Percentiles rank a stretch among this genome's conserved stretches.
phyloP scores from a whole-genome alignment of 2,888 invertebrate species.

The Cybosia mesomella region DNA sequence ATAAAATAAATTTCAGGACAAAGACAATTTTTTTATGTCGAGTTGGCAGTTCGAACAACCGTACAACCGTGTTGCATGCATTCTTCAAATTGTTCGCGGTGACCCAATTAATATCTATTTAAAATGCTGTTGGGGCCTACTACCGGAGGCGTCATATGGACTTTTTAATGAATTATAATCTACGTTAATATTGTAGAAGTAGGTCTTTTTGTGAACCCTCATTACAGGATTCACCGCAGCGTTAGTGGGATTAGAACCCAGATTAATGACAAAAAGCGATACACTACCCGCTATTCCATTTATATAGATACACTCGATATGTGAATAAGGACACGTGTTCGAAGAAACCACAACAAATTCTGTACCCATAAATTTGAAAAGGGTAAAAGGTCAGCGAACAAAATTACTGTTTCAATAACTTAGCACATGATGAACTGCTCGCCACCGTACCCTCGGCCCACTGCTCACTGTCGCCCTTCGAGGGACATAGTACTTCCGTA shows the following conservation, averaged over 20 bases:
- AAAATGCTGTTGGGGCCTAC: conserved; percentile 12
- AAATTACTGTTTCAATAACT: conserved; percentile 24
- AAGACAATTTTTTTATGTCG: too few relatives aligned
- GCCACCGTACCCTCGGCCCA: background rate
- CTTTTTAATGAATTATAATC: background rate
- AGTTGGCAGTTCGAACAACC: background rate
- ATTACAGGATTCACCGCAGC: too few relatives aligned
- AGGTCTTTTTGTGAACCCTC: too few relatives aligned
- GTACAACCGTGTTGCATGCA: conserved; percentile 12
- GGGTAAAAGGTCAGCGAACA: conserved; percentile 37
- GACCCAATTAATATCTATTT: conserved; percentile 16
- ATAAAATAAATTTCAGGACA: too few relatives aligned
- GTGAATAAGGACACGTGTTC: background rate
- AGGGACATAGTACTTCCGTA: background rate
- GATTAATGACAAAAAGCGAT: background rate
- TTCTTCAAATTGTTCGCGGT: conserved; percentile 11
- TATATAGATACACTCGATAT: background rate
- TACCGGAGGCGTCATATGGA: background rate
- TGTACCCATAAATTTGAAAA: conserved; percentile 39
- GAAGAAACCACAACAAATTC: conserved; percentile 35
- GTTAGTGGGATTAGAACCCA: too few relatives aligned
- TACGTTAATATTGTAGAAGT: too few relatives aligned
- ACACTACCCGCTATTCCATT: background rate
- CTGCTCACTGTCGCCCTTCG: background rate
- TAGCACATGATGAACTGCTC: conserved; percentile 37